Base-by-base conservation (phyloP, 1,140 invertebrate species). In the Neelides sp. region DNA sequence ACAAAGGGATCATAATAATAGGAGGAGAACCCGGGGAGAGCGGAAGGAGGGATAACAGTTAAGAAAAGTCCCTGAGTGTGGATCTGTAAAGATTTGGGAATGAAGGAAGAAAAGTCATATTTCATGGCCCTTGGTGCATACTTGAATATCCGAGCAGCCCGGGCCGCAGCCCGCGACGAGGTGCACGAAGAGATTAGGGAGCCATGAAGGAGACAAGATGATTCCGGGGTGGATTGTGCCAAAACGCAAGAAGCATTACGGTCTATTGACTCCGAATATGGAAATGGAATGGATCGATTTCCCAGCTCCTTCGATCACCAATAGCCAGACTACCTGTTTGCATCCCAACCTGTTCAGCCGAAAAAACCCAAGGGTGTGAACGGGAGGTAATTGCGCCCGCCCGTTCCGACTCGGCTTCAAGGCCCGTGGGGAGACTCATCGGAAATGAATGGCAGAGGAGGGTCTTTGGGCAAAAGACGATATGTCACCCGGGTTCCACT, bases 181-280 rank as follows among this genome's bases (percentile, higher is more conserved):
- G 48, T 41, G n/a, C n/a, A n/a, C n/a, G n/a, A n/a, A n/a, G n/a
- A 56, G 54, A 56, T 52, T 51, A 51, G 19, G 34, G 43, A 44
- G 7, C 24, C 41, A 36, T 46, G 48, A 55, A 41, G 26, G 35
- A 51, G 41, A 48, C 54, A 50, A 54, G 41, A 49, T 49, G 44
- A 50, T 47, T 44, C 41, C 48, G 26, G 26, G 30, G 35, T 34
- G 52, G 52, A 48, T 46, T 48, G 40, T 54, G 37, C 46, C 47
- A 48, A 53, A 47, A 40, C 23, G 37, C 44, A 53, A 48, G 49
- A 50, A 40, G 28, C 52, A 50, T 44, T 44, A 51, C 34, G 39
- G 8, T 48, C 54, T 56, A 56, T 56, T 56, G 54, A 56, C 49
- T 56, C 47, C 48, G 37, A 51, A 51, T 44, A 56, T 56, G 54